phyloP scores from a whole-genome alignment of 2,888 invertebrate species.

The Melikaiella ostensackeni region DNA sequence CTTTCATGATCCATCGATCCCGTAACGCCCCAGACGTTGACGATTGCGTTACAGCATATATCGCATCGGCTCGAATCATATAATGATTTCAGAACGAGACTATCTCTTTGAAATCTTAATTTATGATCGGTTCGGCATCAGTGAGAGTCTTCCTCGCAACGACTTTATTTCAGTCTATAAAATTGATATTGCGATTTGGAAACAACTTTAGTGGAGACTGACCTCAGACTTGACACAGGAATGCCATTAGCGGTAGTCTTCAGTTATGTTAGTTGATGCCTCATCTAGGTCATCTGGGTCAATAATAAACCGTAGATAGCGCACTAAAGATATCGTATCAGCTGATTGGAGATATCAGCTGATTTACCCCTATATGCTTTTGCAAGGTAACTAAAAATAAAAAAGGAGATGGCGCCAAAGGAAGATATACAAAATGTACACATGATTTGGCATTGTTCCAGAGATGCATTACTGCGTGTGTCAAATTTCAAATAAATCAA shows the following conservation, averaged over 20 bases:
- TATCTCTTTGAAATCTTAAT: conserved; percentile 40
- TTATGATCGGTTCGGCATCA: conserved; percentile 27
- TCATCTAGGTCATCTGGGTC: conserved; percentile 18
- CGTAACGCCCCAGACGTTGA: conserved; percentile 49
- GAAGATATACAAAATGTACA: conserved; percentile 10
- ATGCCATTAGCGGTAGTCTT: conserved; percentile 18
- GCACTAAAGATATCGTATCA: conserved; percentile 31
- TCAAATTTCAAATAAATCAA: conserved; percentile 10
- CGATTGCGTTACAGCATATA: conserved; percentile 25
- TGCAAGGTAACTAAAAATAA: conserved; percentile 35
- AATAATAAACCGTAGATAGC: conserved; percentile 26
- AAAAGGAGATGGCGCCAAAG: conserved; percentile 25
- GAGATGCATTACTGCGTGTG: conserved; percentile 3
- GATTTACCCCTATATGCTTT: conserved; percentile 1
- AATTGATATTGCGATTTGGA: conserved; percentile 33
- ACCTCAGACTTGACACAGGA: conserved; percentile 9
- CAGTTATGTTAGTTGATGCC: neutral
- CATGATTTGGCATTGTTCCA: conserved; percentile 30
- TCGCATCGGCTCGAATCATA: conserved; percentile 26
- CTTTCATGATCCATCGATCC: conserved; percentile 57
- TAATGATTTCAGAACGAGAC: conserved; percentile 35
- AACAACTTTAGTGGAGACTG: conserved; percentile 11
- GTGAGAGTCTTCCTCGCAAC: conserved; percentile 14
- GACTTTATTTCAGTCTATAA: conserved; percentile 38
- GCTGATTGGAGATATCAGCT: conserved; percentile 10